These are phyloP conservation scores for Sicus ferrugineus DNA, from an alignment of 2,888 invertebrate genomes.

Conservation along the genomic window DNA sequence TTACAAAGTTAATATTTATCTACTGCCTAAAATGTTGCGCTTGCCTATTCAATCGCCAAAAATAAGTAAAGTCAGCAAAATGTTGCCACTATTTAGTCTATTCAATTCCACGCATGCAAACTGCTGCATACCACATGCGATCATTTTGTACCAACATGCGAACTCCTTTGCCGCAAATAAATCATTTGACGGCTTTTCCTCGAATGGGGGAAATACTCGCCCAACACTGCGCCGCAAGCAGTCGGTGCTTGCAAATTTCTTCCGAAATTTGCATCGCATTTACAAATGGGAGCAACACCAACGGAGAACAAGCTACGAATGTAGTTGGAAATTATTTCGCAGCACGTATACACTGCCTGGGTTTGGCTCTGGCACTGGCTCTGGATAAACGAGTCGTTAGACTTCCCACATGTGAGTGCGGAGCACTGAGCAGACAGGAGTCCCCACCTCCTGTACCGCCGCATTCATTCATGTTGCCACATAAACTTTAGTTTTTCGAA, in stretches of 20 bases:
- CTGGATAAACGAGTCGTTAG: conserved; percentile 6
- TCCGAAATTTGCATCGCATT: conserved; percentile 17
- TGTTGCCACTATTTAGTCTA: no score
- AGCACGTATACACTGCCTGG: conserved; percentile 1
- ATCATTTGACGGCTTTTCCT: conserved; percentile 19
- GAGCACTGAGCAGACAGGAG: no score
- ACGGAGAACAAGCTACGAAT: conserved; percentile 6
- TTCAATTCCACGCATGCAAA: no score
- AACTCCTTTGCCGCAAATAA: background rate
- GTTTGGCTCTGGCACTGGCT: background rate
- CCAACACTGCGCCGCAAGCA: background rate
- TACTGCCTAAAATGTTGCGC: no score
- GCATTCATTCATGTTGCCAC: no score
- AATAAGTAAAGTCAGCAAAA: no score
- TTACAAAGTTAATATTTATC: no score
- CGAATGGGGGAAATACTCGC: no score
- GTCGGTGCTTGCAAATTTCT: background rate
- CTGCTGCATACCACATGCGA: background rate
- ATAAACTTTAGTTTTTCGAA: no score
- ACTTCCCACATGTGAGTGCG: background rate
- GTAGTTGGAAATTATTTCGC: conserved; percentile 14
- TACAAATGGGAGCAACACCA: conserved; percentile 12
- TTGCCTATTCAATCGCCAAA: no score
- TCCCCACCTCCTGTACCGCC: no score
- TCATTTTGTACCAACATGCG: conserved; percentile 17